A percentile compares a stretch with the other conserved stretches of the same genome.
These are phyloP conservation scores for Lagothrix lagotricha DNA, from an alignment of 2,797 vertebrate genomes.

Conservation along the genomic window DNA sequence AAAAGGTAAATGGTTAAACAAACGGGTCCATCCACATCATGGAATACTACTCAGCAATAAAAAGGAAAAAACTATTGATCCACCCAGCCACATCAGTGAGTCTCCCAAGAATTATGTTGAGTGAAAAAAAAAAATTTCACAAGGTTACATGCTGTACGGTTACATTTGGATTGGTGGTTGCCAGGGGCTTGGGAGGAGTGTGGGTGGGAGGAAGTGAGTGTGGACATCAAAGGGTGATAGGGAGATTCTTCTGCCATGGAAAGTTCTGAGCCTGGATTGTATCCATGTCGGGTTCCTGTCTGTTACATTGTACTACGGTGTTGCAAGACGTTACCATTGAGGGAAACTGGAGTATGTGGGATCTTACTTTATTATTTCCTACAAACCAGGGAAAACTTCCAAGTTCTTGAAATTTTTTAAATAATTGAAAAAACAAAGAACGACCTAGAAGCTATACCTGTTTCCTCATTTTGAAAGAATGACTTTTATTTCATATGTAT, in stretches of 20 bases:
- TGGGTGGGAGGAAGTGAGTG: no score
- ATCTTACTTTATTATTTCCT: background rate
- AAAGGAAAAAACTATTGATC: rapidly evolving
- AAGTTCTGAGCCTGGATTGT: background rate
- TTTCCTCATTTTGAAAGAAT: background rate
- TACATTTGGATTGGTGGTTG: background rate
- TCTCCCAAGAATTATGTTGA: background rate
- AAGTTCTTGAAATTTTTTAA: background rate
- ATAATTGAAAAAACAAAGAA: background rate
- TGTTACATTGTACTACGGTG: rapidly evolving
- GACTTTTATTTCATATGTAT: background rate
- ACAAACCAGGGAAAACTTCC: no score
- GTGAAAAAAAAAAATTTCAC: background rate
- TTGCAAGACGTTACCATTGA: background rate
- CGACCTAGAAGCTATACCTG: background rate
- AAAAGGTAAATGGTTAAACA: background rate
- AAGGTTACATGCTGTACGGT: background rate
- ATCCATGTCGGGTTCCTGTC: no score
- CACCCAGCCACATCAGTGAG: rapidly evolving
- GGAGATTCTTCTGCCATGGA: background rate
- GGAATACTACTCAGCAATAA: background rate
- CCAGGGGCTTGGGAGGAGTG: background rate
- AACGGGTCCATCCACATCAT: rapidly evolving
- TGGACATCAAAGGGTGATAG: no score
- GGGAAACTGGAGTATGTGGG: no score